Percentiles rank a stretch among this genome's conserved stretches.
Evolutionary conservation across 2,113 vertebrate genomes (phyloP).

Genomic region (Equus quagga): DNA sequence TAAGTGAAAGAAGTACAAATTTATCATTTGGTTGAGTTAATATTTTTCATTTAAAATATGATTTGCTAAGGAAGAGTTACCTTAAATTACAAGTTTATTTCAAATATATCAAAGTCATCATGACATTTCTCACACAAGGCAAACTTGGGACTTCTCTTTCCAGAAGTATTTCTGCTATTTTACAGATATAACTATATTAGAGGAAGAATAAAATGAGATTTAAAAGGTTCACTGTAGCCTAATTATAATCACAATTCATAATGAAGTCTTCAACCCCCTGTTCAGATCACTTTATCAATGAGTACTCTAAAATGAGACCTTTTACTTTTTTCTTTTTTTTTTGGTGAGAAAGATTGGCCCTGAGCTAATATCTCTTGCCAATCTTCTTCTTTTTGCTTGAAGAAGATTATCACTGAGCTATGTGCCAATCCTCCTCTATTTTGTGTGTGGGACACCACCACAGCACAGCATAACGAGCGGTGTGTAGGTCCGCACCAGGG

Average conservation of each 20-base stretch:
- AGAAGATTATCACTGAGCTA: too few relatives aligned
- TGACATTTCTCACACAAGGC: neutral
- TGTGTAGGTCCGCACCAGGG: too few relatives aligned
- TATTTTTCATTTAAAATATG: constrained; percentile 45
- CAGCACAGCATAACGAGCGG: too few relatives aligned
- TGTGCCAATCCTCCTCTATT: too few relatives aligned
- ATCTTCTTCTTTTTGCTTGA: too few relatives aligned
- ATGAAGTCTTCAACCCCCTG: neutral
- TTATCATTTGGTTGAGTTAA: constrained; percentile 2
- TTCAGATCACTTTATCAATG: neutral
- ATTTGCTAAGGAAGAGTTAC: neutral
- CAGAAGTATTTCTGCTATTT: constrained; percentile 24
- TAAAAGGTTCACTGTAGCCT: neutral
- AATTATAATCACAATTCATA: constrained; percentile 15
- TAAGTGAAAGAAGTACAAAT: constrained; percentile 1
- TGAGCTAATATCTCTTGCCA: too few relatives aligned
- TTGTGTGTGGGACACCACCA: too few relatives aligned
- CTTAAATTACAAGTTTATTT: constrained; percentile 51
- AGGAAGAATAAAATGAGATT: constrained; percentile 1
- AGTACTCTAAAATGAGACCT: neutral
- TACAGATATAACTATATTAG: neutral
- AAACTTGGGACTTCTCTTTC: neutral
- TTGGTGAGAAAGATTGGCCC: too few relatives aligned
- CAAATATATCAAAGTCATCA: constrained; percentile 9
- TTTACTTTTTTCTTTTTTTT: neutral